These are phyloP conservation scores for Rhagologus leucostigma DNA, from an alignment of 2,113 vertebrate genomes.

Conservation along the genomic window DNA sequence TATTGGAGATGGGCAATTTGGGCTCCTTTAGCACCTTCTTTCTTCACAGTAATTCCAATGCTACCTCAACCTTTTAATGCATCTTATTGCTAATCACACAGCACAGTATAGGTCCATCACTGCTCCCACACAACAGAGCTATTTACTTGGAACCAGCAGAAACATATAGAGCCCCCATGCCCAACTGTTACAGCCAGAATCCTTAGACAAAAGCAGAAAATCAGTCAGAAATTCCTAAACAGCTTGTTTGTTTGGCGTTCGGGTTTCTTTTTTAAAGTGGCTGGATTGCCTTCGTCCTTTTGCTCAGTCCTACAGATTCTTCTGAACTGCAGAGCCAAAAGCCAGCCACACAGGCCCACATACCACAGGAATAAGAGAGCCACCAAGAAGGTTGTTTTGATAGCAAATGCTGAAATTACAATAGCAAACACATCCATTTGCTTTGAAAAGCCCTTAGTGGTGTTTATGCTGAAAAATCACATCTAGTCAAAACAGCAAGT, in stretches of 20 bases:
- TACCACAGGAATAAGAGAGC: neutral
- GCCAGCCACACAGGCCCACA: neutral
- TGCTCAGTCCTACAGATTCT: neutral
- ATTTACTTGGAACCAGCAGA: neutral
- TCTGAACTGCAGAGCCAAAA: neutral
- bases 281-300: neutral
- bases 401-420: neutral
- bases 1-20: neutral
- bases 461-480: neutral
- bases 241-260: neutral
- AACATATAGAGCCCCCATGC: accelerated
- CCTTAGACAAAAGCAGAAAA: neutral
- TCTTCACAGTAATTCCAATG: neutral
- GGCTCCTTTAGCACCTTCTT: neutral
- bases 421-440: neutral
- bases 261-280: neutral
- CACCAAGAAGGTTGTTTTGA: neutral
- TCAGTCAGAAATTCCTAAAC: neutral
- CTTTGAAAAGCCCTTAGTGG: neutral
- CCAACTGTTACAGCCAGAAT: neutral
- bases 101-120: neutral
- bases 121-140: neutral
- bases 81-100: neutral
- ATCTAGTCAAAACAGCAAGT: neutral
- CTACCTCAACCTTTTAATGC: neutral